Evolutionary conservation across 2,797 vertebrate species (phyloP).

Genomic region (Gallinago solitaria): DNA sequence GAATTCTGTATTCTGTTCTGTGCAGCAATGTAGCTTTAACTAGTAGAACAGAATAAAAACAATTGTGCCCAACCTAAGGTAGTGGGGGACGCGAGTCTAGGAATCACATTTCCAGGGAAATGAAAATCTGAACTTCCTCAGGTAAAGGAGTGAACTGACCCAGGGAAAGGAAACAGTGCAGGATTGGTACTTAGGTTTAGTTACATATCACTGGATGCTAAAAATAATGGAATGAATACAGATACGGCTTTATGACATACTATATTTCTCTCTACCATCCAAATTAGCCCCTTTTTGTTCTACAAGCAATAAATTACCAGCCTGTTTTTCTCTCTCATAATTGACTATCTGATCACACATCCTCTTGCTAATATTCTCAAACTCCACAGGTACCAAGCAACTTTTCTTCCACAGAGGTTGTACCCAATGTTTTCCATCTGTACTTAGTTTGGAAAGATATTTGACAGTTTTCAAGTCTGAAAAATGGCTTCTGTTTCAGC

Average conservation of each 20-base stretch:
- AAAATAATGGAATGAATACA: neutral
- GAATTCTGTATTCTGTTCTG: neutral
- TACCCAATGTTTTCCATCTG: neutral
- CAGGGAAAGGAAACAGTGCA: neutral
- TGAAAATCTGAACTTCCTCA: neutral
- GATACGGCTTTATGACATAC: neutral
- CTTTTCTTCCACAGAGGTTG: neutral
- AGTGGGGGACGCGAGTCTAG: neutral
- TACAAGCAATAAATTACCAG: neutral
- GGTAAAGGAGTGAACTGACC: neutral
- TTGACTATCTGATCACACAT: neutral
- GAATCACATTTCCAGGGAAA: neutral
- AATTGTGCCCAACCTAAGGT: accelerated
- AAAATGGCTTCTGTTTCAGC: neutral
- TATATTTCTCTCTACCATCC: neutral
- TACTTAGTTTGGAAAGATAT: neutral
- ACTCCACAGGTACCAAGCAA: neutral
- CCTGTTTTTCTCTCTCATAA: neutral
- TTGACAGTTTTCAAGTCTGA: neutral
- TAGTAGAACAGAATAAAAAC: neutral
- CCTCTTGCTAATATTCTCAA: neutral
- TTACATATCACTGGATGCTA: neutral
- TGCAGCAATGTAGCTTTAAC: neutral
- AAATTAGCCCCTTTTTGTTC: neutral
- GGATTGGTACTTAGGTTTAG: neutral